These are phyloP conservation scores for Ammodytes marinus DNA, from an alignment of 2,113 vertebrate genomes.

Conservation along the genomic window DNA sequence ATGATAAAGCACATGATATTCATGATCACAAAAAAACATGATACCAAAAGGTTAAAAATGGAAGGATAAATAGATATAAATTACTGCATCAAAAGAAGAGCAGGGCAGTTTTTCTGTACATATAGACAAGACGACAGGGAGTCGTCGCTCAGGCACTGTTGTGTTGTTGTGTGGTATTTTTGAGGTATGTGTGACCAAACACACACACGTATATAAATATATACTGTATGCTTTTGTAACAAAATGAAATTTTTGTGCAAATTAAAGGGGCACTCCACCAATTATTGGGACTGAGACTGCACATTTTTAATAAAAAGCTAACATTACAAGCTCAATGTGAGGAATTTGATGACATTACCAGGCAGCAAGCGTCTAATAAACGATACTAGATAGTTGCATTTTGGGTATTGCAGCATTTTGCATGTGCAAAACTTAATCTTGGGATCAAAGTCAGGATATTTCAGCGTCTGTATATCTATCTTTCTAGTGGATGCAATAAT, in stretches of 20 bases:
- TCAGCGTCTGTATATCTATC: not conserved
- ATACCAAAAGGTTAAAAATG: not conserved
- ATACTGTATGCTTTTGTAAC: not conserved
- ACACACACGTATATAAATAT: constrained; percentile 24
- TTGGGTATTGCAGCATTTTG: not conserved
- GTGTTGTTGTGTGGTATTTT: constrained; percentile 65
- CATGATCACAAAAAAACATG: not conserved
- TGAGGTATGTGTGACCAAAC: constrained; percentile 62
- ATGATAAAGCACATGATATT: constrained; percentile 18
- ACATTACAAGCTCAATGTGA: not conserved
- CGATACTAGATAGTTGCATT: not conserved
- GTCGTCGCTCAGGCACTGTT: constrained; percentile 73
- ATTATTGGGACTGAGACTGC: not conserved
- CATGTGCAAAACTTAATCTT: not conserved
- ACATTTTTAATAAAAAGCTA: no score
- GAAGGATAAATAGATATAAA: constrained; percentile 44
- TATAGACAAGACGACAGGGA: constrained; percentile 47
- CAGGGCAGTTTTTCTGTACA: constrained; percentile 61
- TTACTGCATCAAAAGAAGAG: constrained; percentile 39
- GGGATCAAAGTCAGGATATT: not conserved
- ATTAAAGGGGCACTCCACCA: constrained; percentile 28
- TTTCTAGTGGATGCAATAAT: no score
- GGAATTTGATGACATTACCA: not conserved
- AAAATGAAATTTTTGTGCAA: not conserved
- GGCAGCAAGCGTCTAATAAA: not conserved